Evolutionary conservation across 2,888 invertebrate species (phyloP), one percentile per base, ranked within the genome.

Genomic region (Drosophila subsilvestris): DNA sequence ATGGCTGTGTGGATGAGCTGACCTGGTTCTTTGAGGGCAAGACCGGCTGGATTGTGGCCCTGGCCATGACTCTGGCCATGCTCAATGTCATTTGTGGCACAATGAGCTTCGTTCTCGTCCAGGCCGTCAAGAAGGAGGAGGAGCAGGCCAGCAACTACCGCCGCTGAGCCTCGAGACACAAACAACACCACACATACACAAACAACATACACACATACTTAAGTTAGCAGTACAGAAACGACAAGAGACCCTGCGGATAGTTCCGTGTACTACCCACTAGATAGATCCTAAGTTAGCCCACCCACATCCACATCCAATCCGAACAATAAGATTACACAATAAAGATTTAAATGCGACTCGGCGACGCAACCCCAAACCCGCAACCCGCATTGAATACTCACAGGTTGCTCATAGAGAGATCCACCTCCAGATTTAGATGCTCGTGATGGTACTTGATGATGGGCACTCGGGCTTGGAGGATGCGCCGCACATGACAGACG

Each of bases 1-100:
- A 97, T 89, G 97, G 98, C 18, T 98, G 98, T 88, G 95, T 97
- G 2, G 96, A 97, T 74, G 96, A 97, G 89, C 93, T 98, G 77
- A 96, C 97, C n/a, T 96, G 96, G 95, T 97, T 96, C 91, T 93
- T 98, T 77, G 97, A 97, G 90, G 95, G 95, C 63, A 96, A 96
- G 91, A 95, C 97, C 12, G 94, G 95, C 32, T 97, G 97, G 97
- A 93, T 97, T 43, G 95, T 96, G 10, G 97, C 96, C 5, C 93
- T 98, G 20, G 95, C 96, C 1, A 94, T 98, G 86, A 93, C 95
- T 3, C 93, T 96, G 57, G 96, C 96, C 83, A 93, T 97, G 93
- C 93, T 97, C 61, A 95, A 97, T 91, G 97, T 97, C 5, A 92
- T 96, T 60, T 95, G 96, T 85, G 94, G 94, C 7, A 96, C 95